A percentile compares a stretch with the other conserved stretches of the same genome.
Conservation (phyloP, 2,113 vertebrate species). For the Falcunculus frontatus region DNA sequence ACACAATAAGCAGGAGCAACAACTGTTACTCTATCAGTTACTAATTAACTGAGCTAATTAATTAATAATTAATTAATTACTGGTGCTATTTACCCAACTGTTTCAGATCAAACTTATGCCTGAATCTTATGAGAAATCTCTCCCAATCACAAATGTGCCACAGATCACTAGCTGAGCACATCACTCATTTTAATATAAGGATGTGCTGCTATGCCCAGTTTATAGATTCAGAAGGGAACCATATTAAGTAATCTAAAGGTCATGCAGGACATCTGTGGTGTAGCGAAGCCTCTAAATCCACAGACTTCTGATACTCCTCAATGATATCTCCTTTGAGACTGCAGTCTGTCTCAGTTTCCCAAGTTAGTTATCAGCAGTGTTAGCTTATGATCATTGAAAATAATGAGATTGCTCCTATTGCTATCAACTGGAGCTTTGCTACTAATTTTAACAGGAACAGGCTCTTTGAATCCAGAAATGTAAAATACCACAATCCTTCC, state of each 20-base stretch:
- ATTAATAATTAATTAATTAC: neutral
- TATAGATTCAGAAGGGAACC: neutral
- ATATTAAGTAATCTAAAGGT: neutral
- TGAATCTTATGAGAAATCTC: neutral
- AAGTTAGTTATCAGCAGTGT: neutral
- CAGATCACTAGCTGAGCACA: neutral
- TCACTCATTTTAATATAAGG: neutral
- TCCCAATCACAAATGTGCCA: neutral
- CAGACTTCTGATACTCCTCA: neutral
- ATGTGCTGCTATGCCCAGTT: neutral
- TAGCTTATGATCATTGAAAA: neutral
- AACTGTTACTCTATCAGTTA: neutral
- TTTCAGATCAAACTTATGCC: neutral
- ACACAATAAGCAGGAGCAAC: neutral
- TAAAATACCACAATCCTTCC: neutral
- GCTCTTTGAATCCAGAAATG: neutral
- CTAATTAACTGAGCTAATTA: conserved; percentile 23
- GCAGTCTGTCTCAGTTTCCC: neutral
- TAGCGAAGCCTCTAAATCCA: neutral
- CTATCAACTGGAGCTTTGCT: neutral
- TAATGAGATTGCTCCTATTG: neutral
- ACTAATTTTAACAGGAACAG: neutral
- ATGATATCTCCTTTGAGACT: neutral
- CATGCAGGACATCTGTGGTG: neutral
- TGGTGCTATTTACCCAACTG: neutral